Conservation (phyloP, 2,797 vertebrate species). For the Enteromius radiatus region DNA sequence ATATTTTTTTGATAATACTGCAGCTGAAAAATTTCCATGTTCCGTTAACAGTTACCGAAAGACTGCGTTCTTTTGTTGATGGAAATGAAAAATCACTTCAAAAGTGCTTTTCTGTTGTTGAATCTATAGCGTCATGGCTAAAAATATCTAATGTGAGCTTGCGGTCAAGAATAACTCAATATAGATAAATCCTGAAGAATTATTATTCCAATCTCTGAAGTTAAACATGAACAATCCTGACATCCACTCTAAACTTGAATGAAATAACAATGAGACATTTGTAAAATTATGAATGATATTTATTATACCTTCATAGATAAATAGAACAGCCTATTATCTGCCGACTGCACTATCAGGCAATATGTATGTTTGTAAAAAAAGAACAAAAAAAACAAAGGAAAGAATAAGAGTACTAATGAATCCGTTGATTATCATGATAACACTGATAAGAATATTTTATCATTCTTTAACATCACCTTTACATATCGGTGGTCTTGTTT, state of each 20-base stretch:
- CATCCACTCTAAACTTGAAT: not conserved
- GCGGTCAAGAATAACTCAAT: not conserved
- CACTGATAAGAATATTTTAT: conserved; percentile 73
- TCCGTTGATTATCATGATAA: conserved; percentile 70
- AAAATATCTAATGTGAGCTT: not conserved
- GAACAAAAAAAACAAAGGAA: conserved; percentile 65
- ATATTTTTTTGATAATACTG: not conserved
- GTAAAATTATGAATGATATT: conserved; percentile 80
- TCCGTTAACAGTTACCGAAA: not conserved
- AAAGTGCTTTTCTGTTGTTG: not conserved
- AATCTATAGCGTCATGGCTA: not conserved
- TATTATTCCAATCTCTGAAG: not conserved
- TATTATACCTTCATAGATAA: conserved; percentile 81
- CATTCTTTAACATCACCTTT: conserved; percentile 78
- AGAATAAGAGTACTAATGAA: conserved; percentile 64
- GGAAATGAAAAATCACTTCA: not conserved
- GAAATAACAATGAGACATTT: conserved; percentile 59
- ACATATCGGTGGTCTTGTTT: conserved; percentile 82
- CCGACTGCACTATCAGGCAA: conserved; percentile 76
- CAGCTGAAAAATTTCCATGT: not conserved
- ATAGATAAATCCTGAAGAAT: not conserved
- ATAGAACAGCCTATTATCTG: conserved; percentile 77
- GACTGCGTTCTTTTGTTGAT: not conserved
- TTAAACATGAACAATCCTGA: not conserved
- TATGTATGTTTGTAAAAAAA: conserved; percentile 69